Evolutionary conservation across 1,140 invertebrate genomes (phyloP).

Genomic region (Oncopodura yosiiana): DNA sequence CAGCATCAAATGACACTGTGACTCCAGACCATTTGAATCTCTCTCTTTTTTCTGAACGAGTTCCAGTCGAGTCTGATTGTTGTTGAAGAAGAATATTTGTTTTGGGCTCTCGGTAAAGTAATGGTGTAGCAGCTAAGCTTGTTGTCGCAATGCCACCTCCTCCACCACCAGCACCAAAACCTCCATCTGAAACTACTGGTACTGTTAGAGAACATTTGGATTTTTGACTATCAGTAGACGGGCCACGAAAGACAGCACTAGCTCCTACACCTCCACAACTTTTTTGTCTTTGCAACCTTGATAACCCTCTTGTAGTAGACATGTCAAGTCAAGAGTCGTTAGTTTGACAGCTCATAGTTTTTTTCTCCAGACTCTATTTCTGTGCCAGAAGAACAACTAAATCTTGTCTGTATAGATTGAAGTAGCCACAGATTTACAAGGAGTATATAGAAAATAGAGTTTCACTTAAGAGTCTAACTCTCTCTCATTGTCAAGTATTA

Average conservation of each 20-base stretch:
- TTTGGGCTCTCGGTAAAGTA: constrained; percentile 8
- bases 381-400: neutral
- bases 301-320: neutral
- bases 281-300: constrained; percentile 27
- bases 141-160: neutral
- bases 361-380: neutral
- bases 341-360: neutral
- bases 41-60: constrained; percentile 28
- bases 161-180: too few relatives aligned
- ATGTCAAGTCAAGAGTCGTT: neutral
- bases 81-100: constrained; percentile 8
- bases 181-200: too few relatives aligned
- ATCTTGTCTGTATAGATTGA: neutral
- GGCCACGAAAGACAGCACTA: constrained; percentile 12
- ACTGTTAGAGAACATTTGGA: constrained; percentile 19
- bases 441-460: too few relatives aligned
- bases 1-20: constrained; percentile 35
- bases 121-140: constrained; percentile 19
- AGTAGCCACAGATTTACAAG: neutral
- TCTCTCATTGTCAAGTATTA: neutral
- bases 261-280: constrained; percentile 23
- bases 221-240: constrained; percentile 29
- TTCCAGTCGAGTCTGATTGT: constrained; percentile 24
- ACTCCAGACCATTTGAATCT: constrained; percentile 36
- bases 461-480: too few relatives aligned